Percentiles rank a stretch among this genome's conserved stretches.
phyloP scores from a whole-genome alignment of 2,888 invertebrate genomes.

The Dryocosmus kuriphilus region DNA sequence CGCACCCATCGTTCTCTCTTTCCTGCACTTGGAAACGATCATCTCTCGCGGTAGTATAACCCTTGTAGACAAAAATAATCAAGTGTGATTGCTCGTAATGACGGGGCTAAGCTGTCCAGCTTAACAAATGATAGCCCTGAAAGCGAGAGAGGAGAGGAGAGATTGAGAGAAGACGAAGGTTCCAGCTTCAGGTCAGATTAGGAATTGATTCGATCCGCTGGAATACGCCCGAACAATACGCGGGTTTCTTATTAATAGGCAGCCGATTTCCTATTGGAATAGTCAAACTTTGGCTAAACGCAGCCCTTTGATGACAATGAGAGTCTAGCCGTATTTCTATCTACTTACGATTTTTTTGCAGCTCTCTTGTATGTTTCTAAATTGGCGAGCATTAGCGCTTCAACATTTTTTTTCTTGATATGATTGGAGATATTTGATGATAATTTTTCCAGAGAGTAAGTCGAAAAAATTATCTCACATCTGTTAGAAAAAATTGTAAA shows the following conservation, averaged over 20 bases:
- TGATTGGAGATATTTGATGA: too few species aligned
- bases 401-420: too few species aligned
- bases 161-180: slow-evolving; percentile 35
- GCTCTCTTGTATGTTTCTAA: background rate
- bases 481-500: too few species aligned
- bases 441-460: too few species aligned
- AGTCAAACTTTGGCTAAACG: slow-evolving; percentile 34
- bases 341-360: background rate
- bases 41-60: slow-evolving; percentile 53
- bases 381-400: background rate
- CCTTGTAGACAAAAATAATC: slow-evolving; percentile 77
- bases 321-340: slow-evolving; percentile 4
- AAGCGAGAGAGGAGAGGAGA: slow-evolving; percentile 45
- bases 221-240: slow-evolving; percentile 68
- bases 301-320: slow-evolving; percentile 42
- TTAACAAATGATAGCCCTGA: slow-evolving; percentile 75
- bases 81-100: slow-evolving; percentile 77
- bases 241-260: slow-evolving; percentile 74
- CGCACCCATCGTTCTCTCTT: slow-evolving; percentile 29
- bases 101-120: slow-evolving; percentile 76
- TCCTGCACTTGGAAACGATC: slow-evolving; percentile 46
- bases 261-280: slow-evolving; percentile 57
- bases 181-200: slow-evolving; percentile 60
- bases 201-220: slow-evolving; percentile 73
- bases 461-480: too few species aligned